phyloP scores from a whole-genome alignment of 2,113 vertebrate genomes.

The Alaudala cheleensis region DNA sequence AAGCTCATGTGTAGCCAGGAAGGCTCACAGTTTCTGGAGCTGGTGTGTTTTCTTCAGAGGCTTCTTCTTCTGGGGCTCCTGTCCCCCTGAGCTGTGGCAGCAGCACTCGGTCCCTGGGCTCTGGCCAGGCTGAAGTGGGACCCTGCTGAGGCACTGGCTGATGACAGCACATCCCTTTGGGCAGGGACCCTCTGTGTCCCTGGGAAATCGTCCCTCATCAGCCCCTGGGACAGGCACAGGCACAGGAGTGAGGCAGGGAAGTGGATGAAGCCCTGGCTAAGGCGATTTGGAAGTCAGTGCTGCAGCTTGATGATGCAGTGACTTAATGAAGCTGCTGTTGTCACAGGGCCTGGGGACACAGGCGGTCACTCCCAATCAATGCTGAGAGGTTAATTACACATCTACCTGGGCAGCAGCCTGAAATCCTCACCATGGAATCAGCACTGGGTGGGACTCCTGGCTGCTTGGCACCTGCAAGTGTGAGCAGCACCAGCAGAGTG shows the following conservation, averaged over 20 bases:
- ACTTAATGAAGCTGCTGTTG: conserved; percentile 37
- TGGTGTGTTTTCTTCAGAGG: background rate
- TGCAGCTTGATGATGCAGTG: background rate
- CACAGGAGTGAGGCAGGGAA: background rate
- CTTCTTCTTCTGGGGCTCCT: background rate
- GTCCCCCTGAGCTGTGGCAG: background rate
- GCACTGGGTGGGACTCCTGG: background rate
- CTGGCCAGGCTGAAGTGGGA: background rate
- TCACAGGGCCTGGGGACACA: conserved; percentile 21
- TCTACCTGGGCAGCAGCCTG: conserved; percentile 24
- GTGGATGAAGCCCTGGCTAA: background rate
- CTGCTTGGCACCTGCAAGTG: background rate
- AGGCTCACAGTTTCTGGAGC: background rate
- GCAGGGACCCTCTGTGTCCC: background rate
- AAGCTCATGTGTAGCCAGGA: background rate
- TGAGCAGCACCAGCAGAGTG: background rate
- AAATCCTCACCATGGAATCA: background rate
- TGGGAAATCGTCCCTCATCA: background rate
- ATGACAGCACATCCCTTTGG: background rate
- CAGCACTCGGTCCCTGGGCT: fast-evolving
- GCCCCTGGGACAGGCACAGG: background rate
- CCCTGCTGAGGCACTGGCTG: background rate
- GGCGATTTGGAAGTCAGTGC: background rate
- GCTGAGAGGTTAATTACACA: conserved; percentile 47
- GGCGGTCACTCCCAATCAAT: background rate